Evolutionary conservation across 2,113 vertebrate genomes (phyloP), one percentile per base, ranked within the genome.

Genomic region (Pomatorhinus ruficollis): DNA sequence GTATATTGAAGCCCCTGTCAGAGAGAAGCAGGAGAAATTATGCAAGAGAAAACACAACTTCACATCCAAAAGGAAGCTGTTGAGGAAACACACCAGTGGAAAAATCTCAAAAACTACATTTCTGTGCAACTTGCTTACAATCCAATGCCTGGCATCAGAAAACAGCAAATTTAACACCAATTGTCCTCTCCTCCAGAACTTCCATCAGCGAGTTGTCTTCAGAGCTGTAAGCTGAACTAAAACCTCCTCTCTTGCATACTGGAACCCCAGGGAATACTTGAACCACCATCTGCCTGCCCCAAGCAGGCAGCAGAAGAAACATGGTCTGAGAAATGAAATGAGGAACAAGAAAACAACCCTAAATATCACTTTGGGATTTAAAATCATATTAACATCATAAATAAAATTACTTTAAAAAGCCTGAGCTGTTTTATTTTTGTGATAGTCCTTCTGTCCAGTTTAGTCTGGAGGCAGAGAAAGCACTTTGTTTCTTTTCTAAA

Each of bases 401-500:
- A 95, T 75, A 95, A 89, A 39, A 78, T 64, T 17, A 50, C 50
- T 91, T 92, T 31, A 0, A 54, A 88, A 92, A 94, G 56, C 47
- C 81, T 33, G 14, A 87, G 40, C 35, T 91, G 40, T 56, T 91
- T 80, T 84, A 60, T 74, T 61, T 81, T 68, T 75, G 49, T 82
- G 74, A 28, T 92, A 64, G 60, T 89, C 94, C 75, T 93, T 94
- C 72, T 93, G 91, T 79, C 81, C 69, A 44, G 13, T 81, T 95
- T 54, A 71, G 60, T 54, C 56, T 64, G 50, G 49, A 59, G 53
- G 40, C 74, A 84, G 53, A 66, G 31, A 75, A 92, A 89, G 28
- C 64, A 56, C 13, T 93, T 80, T 19, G n/a, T 82, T 89, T 81
- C 60, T 66, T 71, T 83, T 71, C 54, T 78, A 28, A 88, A 75